A percentile compares a stretch with the other conserved stretches of the same genome.
These are phyloP conservation scores for Melitaea cinxia DNA, from an alignment of 1,140 invertebrate species.

Conservation along the genomic window DNA sequence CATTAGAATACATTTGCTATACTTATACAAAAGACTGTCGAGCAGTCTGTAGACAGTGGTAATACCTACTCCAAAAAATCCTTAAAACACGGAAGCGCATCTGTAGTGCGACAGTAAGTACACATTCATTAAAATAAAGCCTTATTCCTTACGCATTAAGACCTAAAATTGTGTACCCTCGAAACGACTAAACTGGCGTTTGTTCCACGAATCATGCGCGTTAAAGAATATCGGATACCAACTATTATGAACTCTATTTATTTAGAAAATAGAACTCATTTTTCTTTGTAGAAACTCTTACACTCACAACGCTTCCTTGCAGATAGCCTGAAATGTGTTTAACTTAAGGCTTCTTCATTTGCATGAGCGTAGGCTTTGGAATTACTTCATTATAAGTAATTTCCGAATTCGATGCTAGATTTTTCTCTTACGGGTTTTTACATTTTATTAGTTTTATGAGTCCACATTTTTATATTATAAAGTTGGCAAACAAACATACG, in stretches of 20 bases:
- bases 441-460: background rate
- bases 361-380: background rate
- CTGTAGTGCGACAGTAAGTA: conserved; percentile 13
- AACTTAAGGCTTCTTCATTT: conserved; percentile 11
- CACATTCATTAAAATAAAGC: background rate
- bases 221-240: background rate
- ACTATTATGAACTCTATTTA: background rate
- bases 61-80: conserved; percentile 5
- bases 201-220: conserved; percentile 19
- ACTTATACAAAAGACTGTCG: background rate
- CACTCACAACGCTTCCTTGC: conserved; percentile 5
- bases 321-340: background rate
- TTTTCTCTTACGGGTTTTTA: background rate
- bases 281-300: background rate
- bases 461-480: no score
- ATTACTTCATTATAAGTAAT: conserved; percentile 7
- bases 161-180: background rate
- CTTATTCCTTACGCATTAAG: background rate
- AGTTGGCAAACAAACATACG: no score
- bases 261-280: background rate
- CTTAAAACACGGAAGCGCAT: conserved; percentile 23
- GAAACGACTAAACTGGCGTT: conserved; percentile 10
- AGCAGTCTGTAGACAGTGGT: background rate
- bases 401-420: background rate
- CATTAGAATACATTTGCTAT: no score